A percentile compares a stretch with the other conserved stretches of the same genome.
Evolutionary conservation across 2,888 invertebrate genomes (phyloP).

Genomic region (Arctia plantaginis): DNA sequence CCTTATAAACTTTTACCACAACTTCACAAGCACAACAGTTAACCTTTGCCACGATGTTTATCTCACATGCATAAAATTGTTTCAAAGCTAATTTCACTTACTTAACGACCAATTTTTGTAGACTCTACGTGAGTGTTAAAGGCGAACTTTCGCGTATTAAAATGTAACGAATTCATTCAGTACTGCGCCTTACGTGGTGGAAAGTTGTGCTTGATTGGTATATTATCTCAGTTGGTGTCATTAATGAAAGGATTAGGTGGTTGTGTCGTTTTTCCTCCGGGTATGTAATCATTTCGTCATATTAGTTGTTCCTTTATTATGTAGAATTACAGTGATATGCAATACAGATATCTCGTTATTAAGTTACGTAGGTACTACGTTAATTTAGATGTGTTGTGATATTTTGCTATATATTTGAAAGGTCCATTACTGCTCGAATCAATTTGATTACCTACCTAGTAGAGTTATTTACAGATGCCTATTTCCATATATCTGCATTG

Average conservation of each 20-base stretch:
- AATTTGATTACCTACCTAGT: not conserved
- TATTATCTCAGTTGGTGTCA: slow-evolving; percentile 13
- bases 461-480: too few species aligned
- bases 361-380: too few species aligned
- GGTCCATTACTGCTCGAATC: too few species aligned
- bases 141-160: slow-evolving; percentile 32
- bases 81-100: slow-evolving; percentile 48
- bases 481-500: not conserved
- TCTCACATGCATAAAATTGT: slow-evolving; percentile 46
- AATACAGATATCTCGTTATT: too few species aligned
- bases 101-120: slow-evolving; percentile 36
- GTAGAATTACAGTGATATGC: not conserved
- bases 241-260: slow-evolving; percentile 29
- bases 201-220: slow-evolving; percentile 14
- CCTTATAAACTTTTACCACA: slow-evolving; percentile 34
- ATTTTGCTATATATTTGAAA: too few species aligned
- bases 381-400: too few species aligned
- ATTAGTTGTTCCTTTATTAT: not conserved
- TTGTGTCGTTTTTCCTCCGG: slow-evolving; percentile 17
- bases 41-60: slow-evolving; percentile 53
- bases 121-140: slow-evolving; percentile 33
- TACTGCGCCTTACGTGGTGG: slow-evolving; percentile 16
- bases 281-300: slow-evolving; percentile 13
- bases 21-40: slow-evolving; percentile 44
- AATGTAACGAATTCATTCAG: slow-evolving; percentile 24